Percentiles rank a stretch among this genome's conserved stretches.
Evolutionary conservation across 2,888 invertebrate genomes (phyloP).

Genomic region (Meiosimyza decipiens): DNA sequence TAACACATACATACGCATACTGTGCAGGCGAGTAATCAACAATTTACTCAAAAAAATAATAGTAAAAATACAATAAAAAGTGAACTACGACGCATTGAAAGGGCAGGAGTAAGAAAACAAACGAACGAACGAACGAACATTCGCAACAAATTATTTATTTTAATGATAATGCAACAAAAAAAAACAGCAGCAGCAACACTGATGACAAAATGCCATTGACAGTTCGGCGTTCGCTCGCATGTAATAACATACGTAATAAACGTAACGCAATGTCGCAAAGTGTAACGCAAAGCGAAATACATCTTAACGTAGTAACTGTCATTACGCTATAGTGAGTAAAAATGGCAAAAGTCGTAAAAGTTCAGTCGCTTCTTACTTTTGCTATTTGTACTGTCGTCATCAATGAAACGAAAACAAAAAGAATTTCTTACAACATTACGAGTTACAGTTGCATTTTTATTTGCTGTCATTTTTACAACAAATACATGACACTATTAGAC

Average conservation of each 20-base stretch:
- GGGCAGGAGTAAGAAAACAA: slow-evolving; percentile 22
- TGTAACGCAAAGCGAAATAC: not conserved
- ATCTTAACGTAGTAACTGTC: not conserved
- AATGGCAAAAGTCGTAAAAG: slow-evolving; percentile 16
- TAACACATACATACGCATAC: not conserved
- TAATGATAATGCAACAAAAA: slow-evolving; percentile 30
- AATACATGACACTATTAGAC: not conserved
- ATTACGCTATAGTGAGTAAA: not conserved
- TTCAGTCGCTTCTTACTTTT: not conserved
- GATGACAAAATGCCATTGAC: slow-evolving; percentile 28
- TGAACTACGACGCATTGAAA: not conserved
- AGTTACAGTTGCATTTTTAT: not conserved
- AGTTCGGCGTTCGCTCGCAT: not conserved
- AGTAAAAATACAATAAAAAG: slow-evolving; percentile 7
- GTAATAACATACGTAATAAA: not conserved
- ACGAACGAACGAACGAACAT: not conserved
- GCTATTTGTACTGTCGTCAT: no score
- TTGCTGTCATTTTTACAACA: slow-evolving; percentile 18
- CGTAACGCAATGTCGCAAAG: slow-evolving; percentile 1
- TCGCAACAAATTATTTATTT: slow-evolving; percentile 31
- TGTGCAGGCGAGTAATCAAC: not conserved
- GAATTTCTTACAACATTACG: not conserved
- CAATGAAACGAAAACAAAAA: not conserved
- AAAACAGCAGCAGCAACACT: slow-evolving; percentile 11
- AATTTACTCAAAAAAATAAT: slow-evolving; percentile 11